Evolutionary conservation across 2,797 vertebrate genomes (phyloP).

Genomic region (Chloroceryle inda): DNA sequence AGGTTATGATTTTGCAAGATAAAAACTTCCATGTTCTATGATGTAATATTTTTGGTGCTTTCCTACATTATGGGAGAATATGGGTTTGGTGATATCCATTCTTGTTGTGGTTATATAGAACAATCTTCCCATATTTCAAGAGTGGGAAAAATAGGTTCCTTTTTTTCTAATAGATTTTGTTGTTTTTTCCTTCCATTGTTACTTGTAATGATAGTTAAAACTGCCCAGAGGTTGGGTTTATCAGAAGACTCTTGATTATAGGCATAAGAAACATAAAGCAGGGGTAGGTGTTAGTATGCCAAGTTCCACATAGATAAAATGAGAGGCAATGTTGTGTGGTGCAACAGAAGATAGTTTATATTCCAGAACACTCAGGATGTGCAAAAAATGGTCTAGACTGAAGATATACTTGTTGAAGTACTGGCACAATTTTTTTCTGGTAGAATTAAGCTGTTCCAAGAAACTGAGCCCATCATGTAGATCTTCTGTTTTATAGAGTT

Average conservation of each 20-base stretch:
- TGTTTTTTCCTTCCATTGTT: neutral
- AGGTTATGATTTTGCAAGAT: neutral
- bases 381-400: neutral
- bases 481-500: neutral
- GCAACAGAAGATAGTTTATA: neutral
- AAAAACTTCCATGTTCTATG: neutral
- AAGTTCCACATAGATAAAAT: neutral
- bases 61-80: neutral
- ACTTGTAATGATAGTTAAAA: neutral
- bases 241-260: neutral
- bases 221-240: neutral
- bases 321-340: neutral
- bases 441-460: neutral
- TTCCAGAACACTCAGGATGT: neutral
- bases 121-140: neutral
- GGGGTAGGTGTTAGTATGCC: neutral
- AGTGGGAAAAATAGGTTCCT: fast-evolving
- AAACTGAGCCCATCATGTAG: neutral
- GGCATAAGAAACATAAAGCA: fast-evolving
- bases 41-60: neutral
- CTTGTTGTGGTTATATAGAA: neutral
- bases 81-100: fast-evolving
- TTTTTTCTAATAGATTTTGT: neutral
- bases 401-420: neutral
- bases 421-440: neutral